A percentile compares a stretch with the other conserved stretches of the same genome.
These are phyloP conservation scores for Sclerodermus sp. DNA, from an alignment of 2,888 invertebrate genomes.

Conservation along the genomic window DNA sequence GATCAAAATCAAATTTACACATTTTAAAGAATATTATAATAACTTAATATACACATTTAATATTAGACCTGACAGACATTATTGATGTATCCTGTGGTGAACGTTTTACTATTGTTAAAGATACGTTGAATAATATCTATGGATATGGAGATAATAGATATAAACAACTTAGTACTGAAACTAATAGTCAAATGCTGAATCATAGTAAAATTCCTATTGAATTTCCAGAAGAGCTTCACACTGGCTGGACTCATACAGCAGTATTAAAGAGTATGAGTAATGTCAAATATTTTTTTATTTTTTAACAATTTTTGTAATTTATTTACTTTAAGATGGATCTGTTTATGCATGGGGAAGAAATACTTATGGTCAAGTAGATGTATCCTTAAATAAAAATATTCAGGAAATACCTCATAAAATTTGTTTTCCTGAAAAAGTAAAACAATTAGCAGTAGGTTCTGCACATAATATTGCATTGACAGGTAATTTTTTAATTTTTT, in stretches of 20 bases:
- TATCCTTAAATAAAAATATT: not conserved
- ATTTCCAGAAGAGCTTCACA: conserved; percentile 58
- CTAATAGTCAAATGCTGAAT: conserved; percentile 37
- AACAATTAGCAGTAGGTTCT: conserved; percentile 70
- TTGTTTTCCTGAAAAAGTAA: conserved; percentile 12
- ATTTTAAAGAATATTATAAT: not conserved
- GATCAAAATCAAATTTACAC: not conserved
- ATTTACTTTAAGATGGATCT: conserved; percentile 60
- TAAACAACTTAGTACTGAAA: conserved; percentile 69
- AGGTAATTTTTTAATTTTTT: conserved; percentile 38
- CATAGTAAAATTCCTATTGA: conserved; percentile 54
- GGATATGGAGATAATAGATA: conserved; percentile 84
- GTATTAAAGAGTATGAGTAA: conserved; percentile 51
- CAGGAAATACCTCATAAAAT: not conserved
- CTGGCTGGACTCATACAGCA: conserved; percentile 80
- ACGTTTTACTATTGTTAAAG: conserved; percentile 71
- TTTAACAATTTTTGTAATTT: not conserved
- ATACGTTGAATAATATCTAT: conserved; percentile 64
- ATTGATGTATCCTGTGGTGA: conserved; percentile 76
- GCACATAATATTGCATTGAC: conserved; percentile 75
- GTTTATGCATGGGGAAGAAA: conserved; percentile 81
- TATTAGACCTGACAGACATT: conserved; percentile 63
- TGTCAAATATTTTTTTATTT: not conserved
- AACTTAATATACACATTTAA: conserved; percentile 40
- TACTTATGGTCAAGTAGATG: conserved; percentile 72